Conservation (phyloP, 2,888 invertebrate genomes). For the Chrysolina americana region DNA sequence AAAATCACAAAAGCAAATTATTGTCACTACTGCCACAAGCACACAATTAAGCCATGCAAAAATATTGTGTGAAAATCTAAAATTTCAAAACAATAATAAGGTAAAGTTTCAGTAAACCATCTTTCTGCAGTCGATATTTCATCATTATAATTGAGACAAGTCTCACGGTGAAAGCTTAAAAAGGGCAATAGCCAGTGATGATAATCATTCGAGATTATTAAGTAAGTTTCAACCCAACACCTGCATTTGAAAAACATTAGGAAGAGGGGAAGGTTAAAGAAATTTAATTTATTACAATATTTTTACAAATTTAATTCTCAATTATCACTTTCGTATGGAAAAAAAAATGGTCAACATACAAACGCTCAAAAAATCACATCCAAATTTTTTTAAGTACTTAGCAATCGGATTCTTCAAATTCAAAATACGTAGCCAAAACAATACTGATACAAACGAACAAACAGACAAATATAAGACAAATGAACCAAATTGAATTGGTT, state of each 20-base stretch:
- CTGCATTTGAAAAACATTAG: not conserved
- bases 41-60: constrained; percentile 13
- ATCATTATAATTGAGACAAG: not conserved
- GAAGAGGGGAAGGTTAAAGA: not conserved
- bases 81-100: not conserved
- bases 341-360: not conserved
- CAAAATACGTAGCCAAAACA: not conserved
- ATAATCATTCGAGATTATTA: not conserved
- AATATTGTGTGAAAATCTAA: not conserved
- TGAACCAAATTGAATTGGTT: not conserved
- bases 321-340: not conserved
- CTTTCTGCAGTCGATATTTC: not conserved
- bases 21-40: not conserved
- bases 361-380: not conserved
- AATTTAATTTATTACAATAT: not conserved
- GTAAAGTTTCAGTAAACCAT: constrained; percentile 25
- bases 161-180: constrained; percentile 2
- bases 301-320: not conserved
- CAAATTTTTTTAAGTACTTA: not conserved
- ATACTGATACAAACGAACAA: not conserved
- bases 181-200: constrained; percentile 27
- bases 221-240: constrained; percentile 13
- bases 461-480: not conserved
- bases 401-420: not conserved
- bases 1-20: not conserved